Conservation (phyloP, 1,140 invertebrate genomes). For the Patella vulgata region DNA sequence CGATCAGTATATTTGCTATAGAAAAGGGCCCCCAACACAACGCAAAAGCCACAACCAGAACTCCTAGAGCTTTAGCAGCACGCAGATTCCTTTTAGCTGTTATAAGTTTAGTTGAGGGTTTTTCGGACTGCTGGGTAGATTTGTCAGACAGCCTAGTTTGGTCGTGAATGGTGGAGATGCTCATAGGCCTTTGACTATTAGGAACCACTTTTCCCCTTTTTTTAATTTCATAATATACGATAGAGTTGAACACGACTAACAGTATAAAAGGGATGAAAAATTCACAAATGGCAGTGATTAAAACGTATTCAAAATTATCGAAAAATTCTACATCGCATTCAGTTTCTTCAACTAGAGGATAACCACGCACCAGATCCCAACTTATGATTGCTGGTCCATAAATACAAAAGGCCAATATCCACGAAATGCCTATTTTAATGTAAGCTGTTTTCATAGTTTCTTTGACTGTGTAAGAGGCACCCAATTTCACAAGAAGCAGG, state of each 20-base stretch:
- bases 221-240: constrained; percentile 4
- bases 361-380: constrained; percentile 3
- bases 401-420: constrained; percentile 9
- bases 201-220: background rate
- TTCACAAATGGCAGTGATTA: constrained; percentile 12
- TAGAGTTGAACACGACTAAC: constrained; percentile 4
- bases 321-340: constrained; percentile 25
- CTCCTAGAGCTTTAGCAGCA: constrained; percentile 1
- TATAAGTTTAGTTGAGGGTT: background rate
- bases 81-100: constrained; percentile 1
- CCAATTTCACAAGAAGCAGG: constrained; percentile 9
- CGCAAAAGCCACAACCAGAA: constrained; percentile 3
- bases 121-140: background rate
- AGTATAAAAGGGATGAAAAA: constrained; percentile 9
- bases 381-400: constrained; percentile 17
- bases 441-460: constrained; percentile 3
- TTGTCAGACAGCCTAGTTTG: background rate
- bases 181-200: no score
- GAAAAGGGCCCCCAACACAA: constrained; percentile 12
- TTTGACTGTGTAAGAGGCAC: constrained; percentile 1
- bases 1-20: background rate
- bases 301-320: constrained; percentile 6
- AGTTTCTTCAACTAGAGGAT: background rate
- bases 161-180: background rate
- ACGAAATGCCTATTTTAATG: constrained; percentile 9